Conservation (phyloP, 2,113 vertebrate species). For the Actenoides lindsayi region DNA sequence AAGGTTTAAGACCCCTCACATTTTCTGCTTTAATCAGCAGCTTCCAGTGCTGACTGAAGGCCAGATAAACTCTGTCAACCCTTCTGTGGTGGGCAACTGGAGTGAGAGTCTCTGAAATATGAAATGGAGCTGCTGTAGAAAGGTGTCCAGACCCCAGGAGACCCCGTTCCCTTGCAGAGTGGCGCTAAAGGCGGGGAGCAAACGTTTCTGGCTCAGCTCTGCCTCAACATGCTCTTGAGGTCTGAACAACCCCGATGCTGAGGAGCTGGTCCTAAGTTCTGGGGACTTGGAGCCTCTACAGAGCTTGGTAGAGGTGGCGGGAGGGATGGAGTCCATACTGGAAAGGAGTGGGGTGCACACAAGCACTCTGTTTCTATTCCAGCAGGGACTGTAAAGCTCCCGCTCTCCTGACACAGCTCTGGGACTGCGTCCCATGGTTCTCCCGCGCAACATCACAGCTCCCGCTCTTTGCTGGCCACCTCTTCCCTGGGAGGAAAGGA, state of each 20-base stretch:
- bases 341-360: fast-evolving
- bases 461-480: background rate
- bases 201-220: background rate
- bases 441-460: background rate
- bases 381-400: background rate
- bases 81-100: background rate
- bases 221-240: fast-evolving
- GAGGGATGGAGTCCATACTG: fast-evolving
- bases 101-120: background rate
- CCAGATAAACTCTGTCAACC: slow-evolving; percentile 55
- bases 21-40: slow-evolving; percentile 56
- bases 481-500: background rate
- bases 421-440: fast-evolving
- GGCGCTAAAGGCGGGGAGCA: fast-evolving
- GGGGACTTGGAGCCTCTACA: background rate
- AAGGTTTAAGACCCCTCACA: background rate
- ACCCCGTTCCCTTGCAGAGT: background rate
- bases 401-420: fast-evolving
- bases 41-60: background rate
- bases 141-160: background rate
- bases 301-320: fast-evolving
- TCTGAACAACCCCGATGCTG: fast-evolving
- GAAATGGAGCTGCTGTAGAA: background rate
- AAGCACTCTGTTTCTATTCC: fast-evolving
- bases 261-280: background rate